Evolutionary conservation across 2,797 vertebrate genomes (phyloP).

Genomic region (Pipistrellus kuhlii): DNA sequence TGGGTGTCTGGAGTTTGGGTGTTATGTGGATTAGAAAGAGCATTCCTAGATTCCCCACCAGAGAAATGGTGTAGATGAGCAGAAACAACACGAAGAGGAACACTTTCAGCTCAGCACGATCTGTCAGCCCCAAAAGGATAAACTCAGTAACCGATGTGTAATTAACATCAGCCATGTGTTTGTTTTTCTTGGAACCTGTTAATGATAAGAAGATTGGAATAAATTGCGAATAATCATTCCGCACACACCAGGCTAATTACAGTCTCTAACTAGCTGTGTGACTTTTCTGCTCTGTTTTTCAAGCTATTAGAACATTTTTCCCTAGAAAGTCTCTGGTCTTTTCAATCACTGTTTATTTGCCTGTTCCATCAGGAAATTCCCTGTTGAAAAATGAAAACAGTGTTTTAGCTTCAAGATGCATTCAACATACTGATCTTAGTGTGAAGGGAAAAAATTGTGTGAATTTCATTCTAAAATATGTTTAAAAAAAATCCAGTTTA

Average conservation of each 20-base stretch:
- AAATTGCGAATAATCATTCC: not conserved
- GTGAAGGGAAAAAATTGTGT: not conserved
- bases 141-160: slow-evolving; percentile 65
- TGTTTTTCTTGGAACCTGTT: not conserved
- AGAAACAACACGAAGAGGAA: slow-evolving; percentile 64
- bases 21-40: slow-evolving; percentile 64
- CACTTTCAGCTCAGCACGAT: slow-evolving; percentile 14
- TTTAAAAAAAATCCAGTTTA: not conserved
- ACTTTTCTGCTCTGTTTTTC: not conserved
- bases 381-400: not conserved
- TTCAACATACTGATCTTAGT: not conserved
- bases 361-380: not conserved
- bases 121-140: slow-evolving; percentile 71
- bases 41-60: slow-evolving; percentile 75
- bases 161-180: slow-evolving; percentile 55
- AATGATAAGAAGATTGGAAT: not conserved
- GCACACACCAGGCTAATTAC: accelerated
- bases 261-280: not conserved
- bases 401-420: not conserved
- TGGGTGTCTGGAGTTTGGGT: slow-evolving; percentile 70
- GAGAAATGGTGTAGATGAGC: slow-evolving; percentile 60
- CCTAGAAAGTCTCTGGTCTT: not conserved
- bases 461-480: not conserved
- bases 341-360: not conserved
- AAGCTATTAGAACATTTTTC: not conserved